phyloP scores from a whole-genome alignment of 2,888 invertebrate genomes.

The Therioaphis trifolii region DNA sequence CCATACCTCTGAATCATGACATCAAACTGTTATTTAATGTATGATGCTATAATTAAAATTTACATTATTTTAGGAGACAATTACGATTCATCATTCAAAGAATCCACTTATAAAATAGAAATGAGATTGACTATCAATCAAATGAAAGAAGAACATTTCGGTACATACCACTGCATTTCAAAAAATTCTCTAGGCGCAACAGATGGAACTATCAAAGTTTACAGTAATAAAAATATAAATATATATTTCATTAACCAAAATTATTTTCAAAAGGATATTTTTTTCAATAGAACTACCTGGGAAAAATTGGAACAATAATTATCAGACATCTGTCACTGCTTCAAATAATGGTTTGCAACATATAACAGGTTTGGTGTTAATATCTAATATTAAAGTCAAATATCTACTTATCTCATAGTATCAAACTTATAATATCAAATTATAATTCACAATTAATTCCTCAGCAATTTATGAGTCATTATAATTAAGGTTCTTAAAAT shows the following conservation, averaged over 20 bases:
- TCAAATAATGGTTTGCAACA: conserved; percentile 34
- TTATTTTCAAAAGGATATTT: neutral
- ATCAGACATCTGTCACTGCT: conserved; percentile 42
- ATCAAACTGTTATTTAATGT: too few relatives aligned
- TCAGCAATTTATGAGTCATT: too few relatives aligned
- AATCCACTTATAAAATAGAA: conserved; percentile 81
- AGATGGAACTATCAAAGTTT: conserved; percentile 84
- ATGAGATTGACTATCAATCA: conserved; percentile 80
- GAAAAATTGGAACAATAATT: conserved; percentile 48
- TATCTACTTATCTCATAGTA: too few relatives aligned
- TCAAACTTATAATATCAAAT: neutral
- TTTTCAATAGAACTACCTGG: conserved; percentile 36
- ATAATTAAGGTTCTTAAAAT: neutral
- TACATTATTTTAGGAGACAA: conserved; percentile 69
- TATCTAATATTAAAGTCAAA: neutral
- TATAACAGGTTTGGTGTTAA: conserved; percentile 11
- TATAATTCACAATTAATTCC: neutral
- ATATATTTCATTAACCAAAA: neutral
- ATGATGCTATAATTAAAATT: too few relatives aligned
- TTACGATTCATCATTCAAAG: conserved; percentile 78
- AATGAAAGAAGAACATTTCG: conserved; percentile 77
- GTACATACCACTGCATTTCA: conserved; percentile 83
- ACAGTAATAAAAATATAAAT: conserved; percentile 73
- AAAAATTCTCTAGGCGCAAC: conserved; percentile 87
- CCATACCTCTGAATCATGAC: too few relatives aligned